Percentiles rank a stretch among this genome's conserved stretches.
Evolutionary conservation across 2,797 vertebrate genomes (phyloP).

Genomic region (Sebastes minor): DNA sequence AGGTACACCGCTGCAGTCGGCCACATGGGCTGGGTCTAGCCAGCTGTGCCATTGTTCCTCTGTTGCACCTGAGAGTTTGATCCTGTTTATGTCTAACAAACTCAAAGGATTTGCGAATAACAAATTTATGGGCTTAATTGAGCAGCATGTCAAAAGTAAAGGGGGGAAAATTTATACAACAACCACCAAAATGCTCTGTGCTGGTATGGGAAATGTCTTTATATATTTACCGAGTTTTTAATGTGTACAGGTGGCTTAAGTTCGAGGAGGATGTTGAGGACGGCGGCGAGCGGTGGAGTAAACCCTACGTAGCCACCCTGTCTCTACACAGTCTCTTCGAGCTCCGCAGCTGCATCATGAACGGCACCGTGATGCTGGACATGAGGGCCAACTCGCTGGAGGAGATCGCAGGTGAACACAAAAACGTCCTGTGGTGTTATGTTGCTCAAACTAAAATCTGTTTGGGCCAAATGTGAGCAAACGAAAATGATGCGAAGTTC

Average conservation of each 20-base stretch:
- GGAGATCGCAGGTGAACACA: conserved; percentile 91
- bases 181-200: background rate
- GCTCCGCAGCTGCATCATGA: conserved; percentile 96
- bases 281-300: conserved; percentile 97
- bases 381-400: conserved; percentile 97
- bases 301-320: conserved; percentile 96
- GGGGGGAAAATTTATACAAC: background rate
- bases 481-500: background rate
- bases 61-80: conserved; percentile 18
- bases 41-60: background rate
- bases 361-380: conserved; percentile 96
- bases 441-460: background rate
- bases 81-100: background rate
- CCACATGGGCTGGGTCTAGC: background rate
- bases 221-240: background rate
- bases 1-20: conserved; percentile 79
- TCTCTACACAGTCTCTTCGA: conserved; percentile 98
- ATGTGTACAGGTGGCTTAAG: conserved; percentile 90
- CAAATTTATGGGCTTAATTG: background rate
- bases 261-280: conserved; percentile 99
- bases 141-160: background rate
- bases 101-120: rapidly evolving
- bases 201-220: background rate
- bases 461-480: background rate
- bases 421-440: background rate